Evolutionary conservation across 1,140 invertebrate species (phyloP).

Genomic region (Muscidifurax raptorellus): DNA sequence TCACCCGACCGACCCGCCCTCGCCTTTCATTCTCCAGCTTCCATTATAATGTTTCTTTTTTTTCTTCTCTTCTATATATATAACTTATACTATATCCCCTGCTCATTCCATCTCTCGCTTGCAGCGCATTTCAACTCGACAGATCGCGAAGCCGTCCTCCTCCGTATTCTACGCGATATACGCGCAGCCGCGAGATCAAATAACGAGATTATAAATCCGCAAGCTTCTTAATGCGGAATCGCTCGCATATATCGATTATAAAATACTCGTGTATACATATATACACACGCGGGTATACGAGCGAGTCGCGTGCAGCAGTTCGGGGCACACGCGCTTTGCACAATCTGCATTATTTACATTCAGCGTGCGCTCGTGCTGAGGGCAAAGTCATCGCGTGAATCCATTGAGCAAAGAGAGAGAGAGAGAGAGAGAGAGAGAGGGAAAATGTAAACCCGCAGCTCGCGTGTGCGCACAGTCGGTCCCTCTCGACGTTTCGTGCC

Average conservation of each 20-base stretch:
- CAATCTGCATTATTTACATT: conserved; percentile 39
- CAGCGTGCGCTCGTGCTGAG: conserved; percentile 18
- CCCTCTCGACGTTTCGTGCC: conserved; percentile 5
- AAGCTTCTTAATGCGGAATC: too few relatives aligned
- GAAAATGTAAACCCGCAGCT: conserved; percentile 34
- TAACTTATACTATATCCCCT: background rate
- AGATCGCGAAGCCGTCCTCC: background rate
- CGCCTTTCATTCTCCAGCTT: conserved; percentile 14
- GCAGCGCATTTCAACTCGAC: background rate
- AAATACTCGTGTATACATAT: too few relatives aligned
- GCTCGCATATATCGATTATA: background rate
- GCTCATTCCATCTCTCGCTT: background rate
- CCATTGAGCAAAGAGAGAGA: background rate
- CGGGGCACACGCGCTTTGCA: background rate
- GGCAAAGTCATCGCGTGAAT: conserved; percentile 40
- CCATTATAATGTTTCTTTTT: conserved; percentile 23
- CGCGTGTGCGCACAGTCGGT: conserved; percentile 15
- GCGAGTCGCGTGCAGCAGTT: background rate
- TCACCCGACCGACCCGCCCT: background rate
- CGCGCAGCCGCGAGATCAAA: too few relatives aligned
- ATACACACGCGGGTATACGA: too few relatives aligned
- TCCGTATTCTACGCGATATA: too few relatives aligned
- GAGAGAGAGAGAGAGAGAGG: too few relatives aligned
- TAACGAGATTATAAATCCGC: too few relatives aligned
- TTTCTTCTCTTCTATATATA: background rate